Evolutionary conservation across 2,888 invertebrate species (phyloP), one percentile per base, ranked within the genome.

Genomic region (Aleiodes leptofemur): DNA sequence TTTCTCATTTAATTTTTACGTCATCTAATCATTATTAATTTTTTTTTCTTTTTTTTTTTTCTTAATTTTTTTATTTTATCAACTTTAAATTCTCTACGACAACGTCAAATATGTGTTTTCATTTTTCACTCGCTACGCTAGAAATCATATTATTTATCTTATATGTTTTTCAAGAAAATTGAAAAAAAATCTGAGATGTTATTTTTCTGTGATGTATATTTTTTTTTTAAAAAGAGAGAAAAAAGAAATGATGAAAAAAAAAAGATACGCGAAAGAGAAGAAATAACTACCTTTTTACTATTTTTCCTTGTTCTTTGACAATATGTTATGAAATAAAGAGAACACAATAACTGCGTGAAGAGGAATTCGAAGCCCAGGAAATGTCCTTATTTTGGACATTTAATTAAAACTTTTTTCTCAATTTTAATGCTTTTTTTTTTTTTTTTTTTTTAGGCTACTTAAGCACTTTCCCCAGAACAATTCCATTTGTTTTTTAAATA

Each of bases 391-490:
- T 14, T 34, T 59, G 4, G 8, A 38, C 1, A 6, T 1, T 38
- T n/a, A 38, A 59, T 59, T 34, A 59, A 59, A 43, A 48, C 5
- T 38, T 31, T 2, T 11, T 57, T 9, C 7, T n/a, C 48, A 8
- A 16, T 16, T 16, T 23, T 53, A 53, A 53, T 53, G 14, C 9
- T 53, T 53, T 31, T 23, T 23, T 23, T 23, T 23, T 23, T 23
- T 2, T 23, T 23, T 2, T 23, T 14, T 68, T 50, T 53, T 53
- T 72, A 76, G 76, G 76, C 76, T 76, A 76, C 68, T 69, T 72
- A 72, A 76, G 76, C 76, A 72, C 72, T 76, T 76, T 72, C 51
- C 14, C 53, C 53, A 57, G 51, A 72, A 72, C 72, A 76, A 76
- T 76, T 76, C 76, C 76, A 68, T 76, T 68, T 5, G n/a, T n/a